Base-by-base conservation (phyloP, 2,797 vertebrate genomes). In the Champsocephalus gunnari region DNA sequence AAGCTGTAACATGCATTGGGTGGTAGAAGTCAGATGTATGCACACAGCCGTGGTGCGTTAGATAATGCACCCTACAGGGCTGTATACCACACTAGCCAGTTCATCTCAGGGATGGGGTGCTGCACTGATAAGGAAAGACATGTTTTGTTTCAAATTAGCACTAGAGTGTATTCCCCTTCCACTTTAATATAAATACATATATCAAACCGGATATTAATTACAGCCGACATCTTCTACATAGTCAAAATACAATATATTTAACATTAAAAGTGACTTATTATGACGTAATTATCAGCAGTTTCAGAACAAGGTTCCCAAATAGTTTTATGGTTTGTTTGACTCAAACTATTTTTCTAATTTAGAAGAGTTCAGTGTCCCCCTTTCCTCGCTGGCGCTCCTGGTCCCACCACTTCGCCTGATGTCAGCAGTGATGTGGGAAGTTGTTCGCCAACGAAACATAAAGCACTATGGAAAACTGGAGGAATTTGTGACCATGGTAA, bases 391-490 rank as follows among this genome's bases (percentile, higher is more conserved):
- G 86, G 93, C 93, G 0, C 90, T 96, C 44, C 83, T 96, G 87
- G 94, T 95, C 51, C 94, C 94, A 0, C 92, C 95, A 0, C 79
- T 97, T 3, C 93, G 95, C 6, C 85, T 97, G 5, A 95, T 93
- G 34, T 96, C 94, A 0, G 96, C 96, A 0, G 96, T 96, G 51
- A 89, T 95, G 93, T 97, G 96, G 96, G 94, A 93, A 43, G 95
- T 95, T 9, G 88, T 97, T 0, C 91, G 93, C 43, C 83, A 91
- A 75, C 90, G 95, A 43, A 89, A 90, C 61, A 86, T 94, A 60
- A 91, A 92, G 71, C 93, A 97, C 41, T 98, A 96, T 66, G 95
- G 96, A 24, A 95, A 92, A 17, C 93, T 97, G 59, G 90, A 97
- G 77, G 94, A 96, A 77, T 96, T 98, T 75, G 94, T 98, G 71